Percentiles rank a stretch among this genome's conserved stretches.
These are phyloP conservation scores for Xestia c-nigrum DNA, from an alignment of 2,888 invertebrate genomes.

Conservation along the genomic window DNA sequence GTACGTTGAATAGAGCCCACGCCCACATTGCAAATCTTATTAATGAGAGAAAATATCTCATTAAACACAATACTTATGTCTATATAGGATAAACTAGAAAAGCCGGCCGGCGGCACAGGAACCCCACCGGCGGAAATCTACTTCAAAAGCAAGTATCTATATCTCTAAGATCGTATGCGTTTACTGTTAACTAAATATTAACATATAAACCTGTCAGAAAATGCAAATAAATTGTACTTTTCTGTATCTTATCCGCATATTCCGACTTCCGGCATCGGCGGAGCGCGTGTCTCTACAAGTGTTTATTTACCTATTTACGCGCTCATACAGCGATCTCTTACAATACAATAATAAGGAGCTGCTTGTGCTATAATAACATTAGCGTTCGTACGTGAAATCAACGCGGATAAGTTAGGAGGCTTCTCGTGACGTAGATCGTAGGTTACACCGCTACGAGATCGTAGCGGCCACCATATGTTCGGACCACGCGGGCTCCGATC, in stretches of 20 bases:
- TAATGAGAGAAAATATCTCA: constrained; percentile 2
- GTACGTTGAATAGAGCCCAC: not conserved
- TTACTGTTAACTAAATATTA: constrained; percentile 59
- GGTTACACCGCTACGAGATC: constrained; percentile 77
- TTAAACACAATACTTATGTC: not conserved
- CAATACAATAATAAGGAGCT: constrained; percentile 65
- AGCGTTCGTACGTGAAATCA: constrained; percentile 67
- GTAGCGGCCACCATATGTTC: constrained; percentile 88
- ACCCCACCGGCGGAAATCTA: constrained; percentile 17
- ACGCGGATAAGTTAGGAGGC: constrained; percentile 66
- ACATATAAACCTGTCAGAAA: constrained; percentile 59
- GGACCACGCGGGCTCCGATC: constrained; percentile 86
- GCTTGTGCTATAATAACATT: constrained; percentile 71
- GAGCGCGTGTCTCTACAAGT: constrained; percentile 80
- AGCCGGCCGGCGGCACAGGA: constrained; percentile 30
- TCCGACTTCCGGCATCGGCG: constrained; percentile 54
- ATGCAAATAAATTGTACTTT: constrained; percentile 53
- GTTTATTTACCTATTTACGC: constrained; percentile 85
- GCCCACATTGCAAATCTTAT: not conserved
- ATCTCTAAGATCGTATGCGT: constrained; percentile 27
- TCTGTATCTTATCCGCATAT: constrained; percentile 28
- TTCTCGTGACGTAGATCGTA: constrained; percentile 75
- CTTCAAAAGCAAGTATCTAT: constrained; percentile 7
- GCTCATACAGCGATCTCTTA: constrained; percentile 59
- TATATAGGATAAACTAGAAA: constrained; percentile 20